phyloP scores from a whole-genome alignment of 2,113 vertebrate genomes.

The Eolophus roseicapilla region DNA sequence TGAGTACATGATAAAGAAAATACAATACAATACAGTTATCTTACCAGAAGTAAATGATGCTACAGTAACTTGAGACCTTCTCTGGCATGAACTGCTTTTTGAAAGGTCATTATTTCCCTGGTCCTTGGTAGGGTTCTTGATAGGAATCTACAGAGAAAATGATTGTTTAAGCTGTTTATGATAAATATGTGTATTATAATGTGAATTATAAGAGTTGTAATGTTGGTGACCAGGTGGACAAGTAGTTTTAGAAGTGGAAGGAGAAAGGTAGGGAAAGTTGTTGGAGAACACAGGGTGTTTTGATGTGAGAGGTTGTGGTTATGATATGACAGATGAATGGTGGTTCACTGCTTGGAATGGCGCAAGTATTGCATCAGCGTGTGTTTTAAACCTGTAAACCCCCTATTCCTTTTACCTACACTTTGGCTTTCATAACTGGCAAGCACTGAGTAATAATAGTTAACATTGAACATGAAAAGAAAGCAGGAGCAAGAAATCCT shows the following conservation, averaged over 20 bases:
- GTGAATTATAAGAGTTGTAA: not conserved
- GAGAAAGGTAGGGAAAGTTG: not conserved
- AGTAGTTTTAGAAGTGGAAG: not conserved
- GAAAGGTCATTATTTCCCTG: not conserved
- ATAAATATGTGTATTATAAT: not conserved
- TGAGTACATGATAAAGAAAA: not conserved
- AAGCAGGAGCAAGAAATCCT: not conserved
- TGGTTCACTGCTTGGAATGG: not conserved
- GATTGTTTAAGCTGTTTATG: not conserved
- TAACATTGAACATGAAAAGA: not conserved
- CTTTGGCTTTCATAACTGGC: not conserved
- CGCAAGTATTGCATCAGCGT: accelerated
- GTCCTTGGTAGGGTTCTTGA: not conserved
- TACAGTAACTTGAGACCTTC: not conserved
- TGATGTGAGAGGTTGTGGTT: not conserved
- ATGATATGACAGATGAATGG: not conserved
- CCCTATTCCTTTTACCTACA: accelerated
- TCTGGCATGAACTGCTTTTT: not conserved
- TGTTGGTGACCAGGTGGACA: not conserved
- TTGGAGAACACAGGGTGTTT: not conserved
- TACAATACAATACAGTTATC: not conserved
- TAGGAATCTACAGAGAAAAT: not conserved
- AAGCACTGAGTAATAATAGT: not conserved
- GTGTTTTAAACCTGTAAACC: not conserved
- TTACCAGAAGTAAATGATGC: not conserved